Base-by-base conservation (phyloP, 2,797 vertebrate species). In the Scarus forsteni region DNA sequence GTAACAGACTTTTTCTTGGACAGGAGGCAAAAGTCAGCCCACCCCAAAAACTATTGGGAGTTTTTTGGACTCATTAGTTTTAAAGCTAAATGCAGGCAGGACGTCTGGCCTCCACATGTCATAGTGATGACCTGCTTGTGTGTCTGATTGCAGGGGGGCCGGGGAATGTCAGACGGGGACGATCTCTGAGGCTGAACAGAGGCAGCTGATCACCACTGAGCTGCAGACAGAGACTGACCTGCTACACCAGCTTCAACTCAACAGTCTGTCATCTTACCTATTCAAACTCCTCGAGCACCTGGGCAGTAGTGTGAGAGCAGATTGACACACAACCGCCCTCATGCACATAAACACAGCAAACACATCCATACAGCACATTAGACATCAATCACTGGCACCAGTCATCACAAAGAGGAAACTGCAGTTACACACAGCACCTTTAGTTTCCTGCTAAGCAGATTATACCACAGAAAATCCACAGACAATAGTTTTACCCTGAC, bases 161-260 rank as follows among this genome's bases (percentile, higher is more conserved):
- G 86, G 54, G 87, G 90, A 73, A 52, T 98, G 95, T 93, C 96
- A 88, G 0, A 96, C 84, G 59, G 96, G 76, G 85, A 97, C 84
- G 90, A 96, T 93, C 85, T 99, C 95, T 93, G 95, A 95, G 78
- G 76, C 36, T 87, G 91, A 91, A 92, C 76, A 92, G 0, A 66
- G 38, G 80, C 94, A 95, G 86, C 90, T 92, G 90, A 94, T 79
- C 10, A n/a, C 45, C 0, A 84, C 94, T 73, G 94, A 94, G 93
- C 88, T 73, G 53, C 80, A 69, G 71, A 73, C 67, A 42, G 71
- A 67, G 54, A 73, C 57, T 15, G 75, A 70, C 77, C 70, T 55
- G 63, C 73, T 10, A 70, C 65, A 73, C 81, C 83, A 79, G 81
- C 88, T 53, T 50, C 65, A 66, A 67, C 77, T 10, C 12, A 74